A percentile compares a stretch with the other conserved stretches of the same genome.
These are phyloP conservation scores for Carassius carassius DNA, from an alignment of 2,113 vertebrate species.

Conservation along the genomic window DNA sequence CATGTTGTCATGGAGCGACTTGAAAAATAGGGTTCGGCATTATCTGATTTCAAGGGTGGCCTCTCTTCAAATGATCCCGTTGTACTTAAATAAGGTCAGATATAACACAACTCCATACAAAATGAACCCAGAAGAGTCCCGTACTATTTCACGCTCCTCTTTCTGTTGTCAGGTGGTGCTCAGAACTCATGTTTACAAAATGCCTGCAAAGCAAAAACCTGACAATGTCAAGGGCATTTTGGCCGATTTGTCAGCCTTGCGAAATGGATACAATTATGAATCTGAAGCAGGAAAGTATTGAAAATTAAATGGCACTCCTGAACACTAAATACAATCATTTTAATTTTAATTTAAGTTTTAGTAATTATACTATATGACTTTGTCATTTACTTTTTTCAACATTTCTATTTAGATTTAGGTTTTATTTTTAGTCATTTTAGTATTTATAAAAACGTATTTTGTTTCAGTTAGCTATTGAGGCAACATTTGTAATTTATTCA, in stretches of 20 bases:
- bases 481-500: too few species aligned
- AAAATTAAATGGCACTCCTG: slow-evolving; percentile 14
- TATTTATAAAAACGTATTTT: background rate
- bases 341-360: background rate
- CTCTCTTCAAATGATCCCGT: background rate
- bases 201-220: slow-evolving; percentile 13
- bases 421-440: background rate
- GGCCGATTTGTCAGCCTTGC: slow-evolving; percentile 5
- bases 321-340: slow-evolving; percentile 19
- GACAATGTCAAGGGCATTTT: slow-evolving; percentile 43
- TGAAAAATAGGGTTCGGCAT: background rate
- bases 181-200: slow-evolving; percentile 16
- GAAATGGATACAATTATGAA: slow-evolving; percentile 26
- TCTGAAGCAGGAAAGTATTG: background rate
- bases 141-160: background rate
- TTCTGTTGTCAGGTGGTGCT: background rate
- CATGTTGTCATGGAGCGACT: background rate
- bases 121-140: background rate
- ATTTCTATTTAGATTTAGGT: background rate
- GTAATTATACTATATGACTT: background rate
- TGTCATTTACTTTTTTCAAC: background rate
- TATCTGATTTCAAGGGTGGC: slow-evolving; percentile 5
- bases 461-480: background rate
- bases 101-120: background rate
- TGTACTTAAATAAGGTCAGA: background rate